A percentile compares a stretch with the other conserved stretches of the same genome.
Evolutionary conservation across 2,113 vertebrate species (phyloP).

Genomic region (Cebus imitator): DNA sequence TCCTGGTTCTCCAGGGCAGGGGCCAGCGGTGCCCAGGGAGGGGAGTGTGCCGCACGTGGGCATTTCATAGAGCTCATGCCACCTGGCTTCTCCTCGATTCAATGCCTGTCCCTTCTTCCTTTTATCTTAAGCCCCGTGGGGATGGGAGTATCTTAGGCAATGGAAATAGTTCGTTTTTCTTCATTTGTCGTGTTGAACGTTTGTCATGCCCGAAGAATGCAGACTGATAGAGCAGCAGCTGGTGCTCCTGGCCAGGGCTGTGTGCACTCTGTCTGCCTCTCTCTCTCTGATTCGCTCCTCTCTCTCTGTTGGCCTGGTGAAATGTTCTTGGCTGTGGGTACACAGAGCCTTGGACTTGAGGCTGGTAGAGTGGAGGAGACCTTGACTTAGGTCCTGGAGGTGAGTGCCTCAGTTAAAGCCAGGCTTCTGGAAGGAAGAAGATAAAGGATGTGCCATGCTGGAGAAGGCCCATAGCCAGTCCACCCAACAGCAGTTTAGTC

Average conservation of each 20-base stretch:
- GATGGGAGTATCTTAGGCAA: neutral
- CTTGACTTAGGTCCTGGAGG: neutral
- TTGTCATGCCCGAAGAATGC: constrained; percentile 62
- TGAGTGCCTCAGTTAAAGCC: neutral
- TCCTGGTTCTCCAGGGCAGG: fast-evolving
- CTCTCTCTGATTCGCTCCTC: neutral
- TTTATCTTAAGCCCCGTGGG: neutral
- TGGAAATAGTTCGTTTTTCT: constrained; percentile 39
- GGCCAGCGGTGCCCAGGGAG: too few relatives aligned
- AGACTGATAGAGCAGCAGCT: neutral
- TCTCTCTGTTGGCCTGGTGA: neutral
- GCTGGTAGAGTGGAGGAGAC: neutral
- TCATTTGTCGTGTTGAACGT: neutral
- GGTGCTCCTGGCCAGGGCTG: neutral
- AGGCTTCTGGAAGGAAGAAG: neutral
- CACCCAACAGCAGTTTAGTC: neutral
- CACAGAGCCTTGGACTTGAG: fast-evolving
- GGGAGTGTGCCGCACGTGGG: neutral
- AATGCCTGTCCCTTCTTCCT: neutral
- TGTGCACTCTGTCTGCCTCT: too few relatives aligned
- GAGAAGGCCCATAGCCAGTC: neutral
- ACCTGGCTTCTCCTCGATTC: neutral
- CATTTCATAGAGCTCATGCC: too few relatives aligned
- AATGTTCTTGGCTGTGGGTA: neutral
- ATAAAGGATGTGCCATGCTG: fast-evolving